phyloP scores from a whole-genome alignment of 2,888 invertebrate species.

The Vesta saturnalis region DNA sequence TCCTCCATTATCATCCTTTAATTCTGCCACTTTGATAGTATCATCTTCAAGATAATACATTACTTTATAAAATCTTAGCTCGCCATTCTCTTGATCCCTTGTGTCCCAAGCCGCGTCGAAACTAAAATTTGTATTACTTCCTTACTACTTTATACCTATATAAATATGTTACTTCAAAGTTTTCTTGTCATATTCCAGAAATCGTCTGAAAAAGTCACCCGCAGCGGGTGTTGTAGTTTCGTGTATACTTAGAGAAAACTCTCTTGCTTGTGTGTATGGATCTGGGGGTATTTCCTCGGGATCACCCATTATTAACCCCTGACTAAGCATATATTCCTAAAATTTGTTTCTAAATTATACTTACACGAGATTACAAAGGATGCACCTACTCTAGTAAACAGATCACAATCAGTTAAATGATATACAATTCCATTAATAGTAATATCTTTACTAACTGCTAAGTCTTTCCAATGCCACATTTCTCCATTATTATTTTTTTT shows the following conservation, averaged over 20 bases:
- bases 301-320: conserved; percentile 80
- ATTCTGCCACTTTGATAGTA: conserved; percentile 80
- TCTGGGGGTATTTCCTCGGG: conserved; percentile 77
- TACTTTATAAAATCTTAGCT: conserved; percentile 72
- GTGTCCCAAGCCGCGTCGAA: conserved; percentile 78
- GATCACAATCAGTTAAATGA: conserved; percentile 82
- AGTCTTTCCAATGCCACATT: conserved; percentile 87
- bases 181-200: conserved; percentile 82
- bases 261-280: conserved; percentile 69
- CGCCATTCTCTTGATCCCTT: conserved; percentile 67
- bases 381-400: conserved; percentile 75
- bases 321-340: conserved; percentile 84
- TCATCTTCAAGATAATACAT: conserved; percentile 85
- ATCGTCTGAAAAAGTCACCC: conserved; percentile 72
- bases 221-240: conserved; percentile 56
- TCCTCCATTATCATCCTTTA: conserved; percentile 76
- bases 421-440: conserved; percentile 83
- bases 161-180: conserved; percentile 70
- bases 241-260: conserved; percentile 58
- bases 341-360: too few relatives aligned
- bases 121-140: conserved; percentile 54
- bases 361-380: background rate
- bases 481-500: conserved; percentile 76
- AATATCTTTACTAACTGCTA: conserved; percentile 82
- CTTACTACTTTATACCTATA: background rate